Evolutionary conservation across 2,113 vertebrate species (phyloP), one percentile per base, ranked within the genome.

Genomic region (Canis aureus): DNA sequence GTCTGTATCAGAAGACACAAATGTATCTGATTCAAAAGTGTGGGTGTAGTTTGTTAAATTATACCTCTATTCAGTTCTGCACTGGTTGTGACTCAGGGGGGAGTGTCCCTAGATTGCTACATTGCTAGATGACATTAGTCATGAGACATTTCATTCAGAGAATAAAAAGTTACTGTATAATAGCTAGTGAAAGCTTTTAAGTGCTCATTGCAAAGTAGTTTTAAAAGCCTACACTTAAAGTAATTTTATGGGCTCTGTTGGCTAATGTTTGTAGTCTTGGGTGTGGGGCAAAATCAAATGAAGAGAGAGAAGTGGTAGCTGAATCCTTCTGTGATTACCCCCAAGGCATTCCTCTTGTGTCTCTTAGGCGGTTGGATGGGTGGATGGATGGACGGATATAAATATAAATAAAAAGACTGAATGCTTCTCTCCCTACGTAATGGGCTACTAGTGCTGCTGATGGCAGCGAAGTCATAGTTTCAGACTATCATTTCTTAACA

Each of bases 141-240:
- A 96, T 94, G 85, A 96, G 93, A 64, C 53, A 59, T 69, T 82
- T 87, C 60, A 51, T 92, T 97, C 94, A 95, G 59, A 94, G 73
- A 79, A 90, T 95, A 95, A 97, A 97, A 98, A 97, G 86, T 88
- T 62, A 83, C 93, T 90, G 87, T 89, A 78, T 95, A 92, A 93
- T 94, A 73, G 53, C 91, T 88, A 97, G 98, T 95, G 98, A 96
- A 95, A 97, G 96, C 97, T 97, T 94, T 89, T 67, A 92, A 87
- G 92, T 81, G 86, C 66, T 97, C 92, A 51, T 80, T 82, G 81
- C 79, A 79, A 95, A 79, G 80, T 81, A 23, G 15, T 88, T 92
- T 90, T 66, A 66, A 90, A 94, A 67, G 60, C 90, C 84, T 91
- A 60, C 82, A 79, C 94, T 96, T 90, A 89, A 55, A 57, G 74